Conservation (phyloP, 2,113 vertebrate genomes). For the Tachycineta bicolor region DNA sequence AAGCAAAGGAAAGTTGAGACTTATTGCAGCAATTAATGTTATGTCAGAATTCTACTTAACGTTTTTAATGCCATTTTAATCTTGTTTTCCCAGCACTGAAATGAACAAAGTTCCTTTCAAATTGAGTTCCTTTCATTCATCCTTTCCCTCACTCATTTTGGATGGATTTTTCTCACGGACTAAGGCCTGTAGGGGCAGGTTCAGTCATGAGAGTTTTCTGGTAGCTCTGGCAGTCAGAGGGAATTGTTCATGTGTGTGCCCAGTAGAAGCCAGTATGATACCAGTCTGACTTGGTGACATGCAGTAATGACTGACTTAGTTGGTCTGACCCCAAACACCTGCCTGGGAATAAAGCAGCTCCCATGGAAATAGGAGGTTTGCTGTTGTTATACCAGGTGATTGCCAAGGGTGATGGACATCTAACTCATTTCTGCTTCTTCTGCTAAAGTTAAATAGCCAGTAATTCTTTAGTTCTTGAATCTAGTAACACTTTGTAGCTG, state of each 20-base stretch:
- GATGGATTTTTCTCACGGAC: not conserved
- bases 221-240: not conserved
- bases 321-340: not conserved
- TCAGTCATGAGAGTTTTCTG: not conserved
- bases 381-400: not conserved
- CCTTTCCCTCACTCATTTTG: not conserved
- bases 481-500: not conserved
- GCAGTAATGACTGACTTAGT: not conserved
- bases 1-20: not conserved
- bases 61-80: not conserved
- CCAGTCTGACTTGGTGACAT: fast-evolving
- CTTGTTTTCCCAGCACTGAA: not conserved
- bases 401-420: not conserved
- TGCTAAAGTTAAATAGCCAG: not conserved
- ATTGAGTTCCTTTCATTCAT: not conserved
- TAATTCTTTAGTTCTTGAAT: not conserved
- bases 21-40: not conserved
- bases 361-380: not conserved
- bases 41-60: not conserved
- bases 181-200: not conserved
- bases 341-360: not conserved
- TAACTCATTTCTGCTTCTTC: not conserved
- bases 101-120: not conserved
- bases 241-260: not conserved
- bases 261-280: not conserved